Evolutionary conservation across 2,113 vertebrate species (phyloP), one percentile per base, ranked within the genome.

Genomic region (Eulemur rufifrons): DNA sequence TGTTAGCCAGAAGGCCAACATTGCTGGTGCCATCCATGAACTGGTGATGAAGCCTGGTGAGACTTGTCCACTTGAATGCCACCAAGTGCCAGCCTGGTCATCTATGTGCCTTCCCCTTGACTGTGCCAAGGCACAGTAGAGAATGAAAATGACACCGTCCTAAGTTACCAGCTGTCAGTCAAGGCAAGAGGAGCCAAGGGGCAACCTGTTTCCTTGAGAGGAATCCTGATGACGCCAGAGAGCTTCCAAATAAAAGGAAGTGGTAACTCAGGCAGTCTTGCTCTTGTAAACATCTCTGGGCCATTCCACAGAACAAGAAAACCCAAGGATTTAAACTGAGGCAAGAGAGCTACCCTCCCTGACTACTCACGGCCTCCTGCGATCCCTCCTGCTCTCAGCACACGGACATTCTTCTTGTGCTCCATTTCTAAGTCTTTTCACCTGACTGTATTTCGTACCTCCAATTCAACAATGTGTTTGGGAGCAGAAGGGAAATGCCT

Each of bases 201-300:
- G 74, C 83, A 37, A 32, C 29, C 3, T 86, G 80, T 52, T n/a
- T 96, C 96, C 95, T 74, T 77, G 96, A 81, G 39, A 66, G 96
- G 32, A 77, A 71, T 52, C 84, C 68, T 80, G 96, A 0, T 95
- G 90, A 98, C 93, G 61, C 39, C 77, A 98, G 94, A 61, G 1
- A 12, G 20, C 52, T 85, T 81, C 1, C 91, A 61, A 64, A 52
- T 73, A 86, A 96, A 95, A 52, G 1, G 92, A 42, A 23, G 34
- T 47, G 77, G 91, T 91, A 85, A 96, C 90, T 87, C 45, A 63
- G 94, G 90, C n/a, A 82, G 90, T 18, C 86, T 45, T 37, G 78
- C n/a, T 83, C 76, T 18, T 34, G 42, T 89, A 81, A 97, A 96
- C 95, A 97, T 15, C 66, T 15, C 29, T 2, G 73, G 42, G 82